Conservation (phyloP, 2,797 vertebrate genomes). For the Pyrocephalus nanus region DNA sequence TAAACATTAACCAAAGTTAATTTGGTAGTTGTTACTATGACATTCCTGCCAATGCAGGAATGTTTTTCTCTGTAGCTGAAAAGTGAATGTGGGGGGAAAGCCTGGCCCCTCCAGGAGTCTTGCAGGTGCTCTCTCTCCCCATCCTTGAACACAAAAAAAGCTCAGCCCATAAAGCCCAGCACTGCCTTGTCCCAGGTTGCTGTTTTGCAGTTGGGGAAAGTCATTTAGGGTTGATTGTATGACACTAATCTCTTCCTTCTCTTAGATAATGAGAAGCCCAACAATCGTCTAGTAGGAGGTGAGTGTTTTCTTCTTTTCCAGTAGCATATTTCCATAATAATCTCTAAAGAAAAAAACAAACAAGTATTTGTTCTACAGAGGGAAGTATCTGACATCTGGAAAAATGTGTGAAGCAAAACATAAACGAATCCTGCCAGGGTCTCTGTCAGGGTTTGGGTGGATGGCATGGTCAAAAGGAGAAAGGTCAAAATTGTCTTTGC, state of each 20-base stretch:
- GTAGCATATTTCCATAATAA: background rate
- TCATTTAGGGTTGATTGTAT: background rate
- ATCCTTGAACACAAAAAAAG: background rate
- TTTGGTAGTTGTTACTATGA: background rate
- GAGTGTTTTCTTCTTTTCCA: background rate
- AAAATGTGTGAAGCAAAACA: background rate
- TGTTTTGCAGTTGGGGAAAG: background rate
- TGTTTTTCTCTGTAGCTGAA: background rate
- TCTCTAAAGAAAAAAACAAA: background rate
- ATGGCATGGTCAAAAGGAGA: background rate
- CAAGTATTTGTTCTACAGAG: background rate
- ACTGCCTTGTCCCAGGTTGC: background rate
- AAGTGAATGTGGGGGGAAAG: background rate
- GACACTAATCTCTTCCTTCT: background rate
- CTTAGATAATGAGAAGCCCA: conserved; percentile 57
- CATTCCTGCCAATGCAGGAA: background rate
- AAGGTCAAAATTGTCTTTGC: background rate
- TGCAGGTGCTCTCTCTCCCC: background rate
- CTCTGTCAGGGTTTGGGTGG: background rate
- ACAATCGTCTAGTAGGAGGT: background rate
- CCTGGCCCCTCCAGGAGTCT: background rate
- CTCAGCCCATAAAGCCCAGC: background rate
- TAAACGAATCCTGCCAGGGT: background rate
- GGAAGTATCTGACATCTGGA: background rate
- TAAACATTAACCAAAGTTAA: background rate